Evolutionary conservation across 2,113 vertebrate species (phyloP), one percentile per base, ranked within the genome.

Genomic region (Aix galericulata): DNA sequence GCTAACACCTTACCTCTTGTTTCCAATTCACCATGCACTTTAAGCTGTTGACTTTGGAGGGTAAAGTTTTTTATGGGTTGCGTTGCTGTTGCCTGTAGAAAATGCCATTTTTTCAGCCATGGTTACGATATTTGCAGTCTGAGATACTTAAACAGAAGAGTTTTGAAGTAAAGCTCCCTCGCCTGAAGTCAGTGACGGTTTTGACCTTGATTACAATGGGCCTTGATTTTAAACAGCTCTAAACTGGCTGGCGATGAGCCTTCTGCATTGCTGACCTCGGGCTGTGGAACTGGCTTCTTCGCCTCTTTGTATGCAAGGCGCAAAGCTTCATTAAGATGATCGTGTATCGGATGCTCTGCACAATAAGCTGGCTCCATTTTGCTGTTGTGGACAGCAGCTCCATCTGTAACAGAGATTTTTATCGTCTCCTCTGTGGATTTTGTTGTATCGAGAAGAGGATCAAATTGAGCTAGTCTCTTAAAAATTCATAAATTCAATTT

Each of bases 231-330:
- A 34, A 63, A 17, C 56, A 58, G n/a, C 42, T 75, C 46, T 44
- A 8, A 73, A 69, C 46, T 52, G 59, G 21, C 31, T 59, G 81
- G 6, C 67, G 93, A 72, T 78, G 62, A 92, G 72, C 71, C 55
- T 66, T 58, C 67, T 85, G 89, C 84, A 46, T 62, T 87, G 83
- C 91, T 96, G 87, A 56, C 78, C 91, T 46, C 91, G 69, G 89
- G 25, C 42, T 73, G 36, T 16, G 27, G 50, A 64, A 38, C 2
- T 89, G 85, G 42, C 68, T 81, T 68, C 79, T 60, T 81, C 32
- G 46, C 48, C 68, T 17, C 64, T 86, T 55, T 5, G 2, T 52
- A 50, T 86, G 88, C 36, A 17, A 75, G 85, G 34, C 2, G 0
- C 64, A 86, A 78, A 46, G 80, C 60, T 91, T 91, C 83, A 68